These are phyloP conservation scores for Diorhabda elongata DNA, from an alignment of 1,140 invertebrate genomes.

Conservation along the genomic window DNA sequence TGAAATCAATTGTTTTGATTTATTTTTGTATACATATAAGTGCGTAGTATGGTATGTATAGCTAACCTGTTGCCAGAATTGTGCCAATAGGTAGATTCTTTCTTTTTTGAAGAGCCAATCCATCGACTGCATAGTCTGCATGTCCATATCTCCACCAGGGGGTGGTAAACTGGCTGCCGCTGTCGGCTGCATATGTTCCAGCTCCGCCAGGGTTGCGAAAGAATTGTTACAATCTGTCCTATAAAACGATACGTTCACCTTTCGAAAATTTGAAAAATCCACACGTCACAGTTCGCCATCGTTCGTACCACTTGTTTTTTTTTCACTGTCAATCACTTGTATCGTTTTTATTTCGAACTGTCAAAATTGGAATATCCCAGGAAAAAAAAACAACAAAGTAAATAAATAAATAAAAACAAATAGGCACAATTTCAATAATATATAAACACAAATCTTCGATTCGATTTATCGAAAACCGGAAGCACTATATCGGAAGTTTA, in stretches of 20 bases:
- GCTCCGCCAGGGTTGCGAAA: conserved; percentile 38
- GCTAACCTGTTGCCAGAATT: conserved; percentile 90
- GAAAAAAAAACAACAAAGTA: no score
- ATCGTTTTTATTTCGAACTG: conserved; percentile 12
- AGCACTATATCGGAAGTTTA: conserved; percentile 20
- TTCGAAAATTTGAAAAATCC: conserved; percentile 16
- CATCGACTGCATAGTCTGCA: conserved; percentile 85
- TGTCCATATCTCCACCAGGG: conserved; percentile 67
- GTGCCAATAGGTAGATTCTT: conserved; percentile 83
- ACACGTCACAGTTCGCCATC: conserved; percentile 13
- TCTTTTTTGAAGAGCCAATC: conserved; percentile 94
- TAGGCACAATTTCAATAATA: no score
- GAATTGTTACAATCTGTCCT: conserved; percentile 3
- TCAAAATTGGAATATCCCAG: neutral
- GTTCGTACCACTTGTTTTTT: conserved; percentile 5
- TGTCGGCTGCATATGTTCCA: conserved; percentile 62
- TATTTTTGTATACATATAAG: conserved; percentile 6
- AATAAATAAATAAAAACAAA: no score
- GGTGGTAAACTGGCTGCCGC: conserved; percentile 52
- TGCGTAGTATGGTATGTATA: neutral
- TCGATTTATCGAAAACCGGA: neutral
- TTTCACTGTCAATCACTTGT: conserved; percentile 6
- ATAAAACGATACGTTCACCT: conserved; percentile 8
- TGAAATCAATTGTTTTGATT: neutral
- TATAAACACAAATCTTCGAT: no score